A percentile compares a stretch with the other conserved stretches of the same genome.
Conservation (phyloP, 2,888 invertebrate species). For the Caenorhabditis sp. region DNA sequence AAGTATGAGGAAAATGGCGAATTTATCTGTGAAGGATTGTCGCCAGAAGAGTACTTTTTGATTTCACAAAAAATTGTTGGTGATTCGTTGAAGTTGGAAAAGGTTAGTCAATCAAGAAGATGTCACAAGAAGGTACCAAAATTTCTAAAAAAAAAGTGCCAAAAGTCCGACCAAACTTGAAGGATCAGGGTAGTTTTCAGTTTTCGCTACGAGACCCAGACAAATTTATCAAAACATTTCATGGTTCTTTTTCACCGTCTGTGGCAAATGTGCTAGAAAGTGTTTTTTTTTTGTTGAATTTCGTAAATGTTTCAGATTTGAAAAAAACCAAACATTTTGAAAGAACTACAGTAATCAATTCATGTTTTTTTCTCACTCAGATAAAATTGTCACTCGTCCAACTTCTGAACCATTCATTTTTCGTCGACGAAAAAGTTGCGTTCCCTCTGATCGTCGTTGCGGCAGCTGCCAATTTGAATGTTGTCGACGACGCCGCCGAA, state of each 20-base stretch:
- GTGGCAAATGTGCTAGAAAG: too few species aligned
- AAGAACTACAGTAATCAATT: too few species aligned
- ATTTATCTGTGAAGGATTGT: slow-evolving; percentile 11
- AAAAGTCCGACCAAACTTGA: too few species aligned
- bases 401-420: slow-evolving; percentile 32
- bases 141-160: too few species aligned
- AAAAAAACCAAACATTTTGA: too few species aligned
- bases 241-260: too few species aligned
- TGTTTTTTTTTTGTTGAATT: too few species aligned
- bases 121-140: slow-evolving; percentile 2
- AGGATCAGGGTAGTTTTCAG: too few species aligned
- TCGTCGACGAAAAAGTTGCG: slow-evolving; percentile 15
- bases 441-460: slow-evolving; percentile 47
- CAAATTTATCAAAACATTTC: too few species aligned
- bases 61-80: slow-evolving; percentile 20
- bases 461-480: slow-evolving; percentile 32
- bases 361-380: too few species aligned
- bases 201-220: too few species aligned
- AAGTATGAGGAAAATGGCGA: neutral
- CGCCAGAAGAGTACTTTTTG: slow-evolving; percentile 18
- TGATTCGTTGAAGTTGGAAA: slow-evolving; percentile 15
- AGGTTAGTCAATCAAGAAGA: slow-evolving; percentile 10
- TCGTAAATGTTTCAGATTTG: too few species aligned
- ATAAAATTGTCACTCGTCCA: slow-evolving; percentile 32
- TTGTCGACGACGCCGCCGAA: slow-evolving; percentile 43